phyloP scores from a whole-genome alignment of 2,888 invertebrate species.

The Mimas tiliae region DNA sequence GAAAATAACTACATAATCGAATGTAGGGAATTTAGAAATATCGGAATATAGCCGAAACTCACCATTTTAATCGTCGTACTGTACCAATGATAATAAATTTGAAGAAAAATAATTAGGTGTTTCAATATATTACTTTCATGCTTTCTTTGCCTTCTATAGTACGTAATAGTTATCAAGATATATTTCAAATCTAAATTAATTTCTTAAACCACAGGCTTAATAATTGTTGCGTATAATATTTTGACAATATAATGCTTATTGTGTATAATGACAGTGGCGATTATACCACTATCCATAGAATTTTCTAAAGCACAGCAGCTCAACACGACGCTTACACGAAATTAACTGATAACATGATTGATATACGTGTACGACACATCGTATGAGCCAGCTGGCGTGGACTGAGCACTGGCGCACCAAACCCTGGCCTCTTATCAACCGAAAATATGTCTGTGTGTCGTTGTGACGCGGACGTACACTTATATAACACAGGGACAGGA shows the following conservation, averaged over 20 bases:
- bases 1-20: too few relatives aligned
- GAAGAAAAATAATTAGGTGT: too few relatives aligned
- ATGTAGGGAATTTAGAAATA: too few relatives aligned
- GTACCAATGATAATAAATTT: too few relatives aligned
- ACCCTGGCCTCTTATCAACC: constrained; percentile 13
- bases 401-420: background rate
- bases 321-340: constrained; percentile 32
- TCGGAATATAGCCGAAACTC: too few relatives aligned
- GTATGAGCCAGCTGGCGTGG: background rate
- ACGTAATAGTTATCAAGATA: too few relatives aligned
- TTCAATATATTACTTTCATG: too few relatives aligned
- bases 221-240: background rate
- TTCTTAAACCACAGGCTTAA: background rate
- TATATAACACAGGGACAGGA: background rate
- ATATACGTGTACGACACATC: background rate
- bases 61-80: too few relatives aligned
- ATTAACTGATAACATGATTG: constrained; percentile 23
- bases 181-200: too few relatives aligned
- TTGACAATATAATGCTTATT: background rate
- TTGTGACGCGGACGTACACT: background rate
- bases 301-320: constrained; percentile 18
- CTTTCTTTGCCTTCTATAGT: too few relatives aligned
- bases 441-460: background rate
- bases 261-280: too few relatives aligned
- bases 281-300: constrained; percentile 8